Percentiles rank a stretch among this genome's conserved stretches.
Conservation (phyloP, 1,140 invertebrate genomes). For the Caenorhabditis briggsae region DNA sequence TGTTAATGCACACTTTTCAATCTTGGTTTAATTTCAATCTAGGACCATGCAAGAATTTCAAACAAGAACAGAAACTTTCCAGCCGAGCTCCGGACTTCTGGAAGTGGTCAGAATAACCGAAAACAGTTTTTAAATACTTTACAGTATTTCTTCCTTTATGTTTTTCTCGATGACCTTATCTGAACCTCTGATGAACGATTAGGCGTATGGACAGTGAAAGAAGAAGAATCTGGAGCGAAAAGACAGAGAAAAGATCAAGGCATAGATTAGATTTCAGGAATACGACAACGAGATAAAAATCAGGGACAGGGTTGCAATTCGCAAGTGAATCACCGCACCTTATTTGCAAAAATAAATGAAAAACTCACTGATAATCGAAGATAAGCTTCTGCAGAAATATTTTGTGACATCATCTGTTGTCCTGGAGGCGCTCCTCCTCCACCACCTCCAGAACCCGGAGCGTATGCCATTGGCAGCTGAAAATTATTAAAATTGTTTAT, state of each 20-base stretch:
- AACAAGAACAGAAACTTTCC: too few species aligned
- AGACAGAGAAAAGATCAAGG: background rate
- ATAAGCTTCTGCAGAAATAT: slow-evolving; percentile 10
- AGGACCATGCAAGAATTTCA: too few species aligned
- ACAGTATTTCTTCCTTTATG: too few species aligned
- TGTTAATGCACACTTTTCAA: too few species aligned
- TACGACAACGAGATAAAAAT: background rate
- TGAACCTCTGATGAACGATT: background rate
- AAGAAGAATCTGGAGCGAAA: background rate
- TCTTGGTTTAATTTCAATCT: too few species aligned
- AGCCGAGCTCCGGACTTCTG: too few species aligned
- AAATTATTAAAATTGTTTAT: background rate
- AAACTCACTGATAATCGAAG: slow-evolving; percentile 11
- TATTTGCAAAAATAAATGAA: background rate
- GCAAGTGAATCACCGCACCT: too few species aligned
- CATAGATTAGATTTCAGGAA: background rate
- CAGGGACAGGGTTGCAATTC: background rate
- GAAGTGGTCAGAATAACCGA: too few species aligned
- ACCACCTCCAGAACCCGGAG: slow-evolving; percentile 49
- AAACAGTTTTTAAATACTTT: too few species aligned
- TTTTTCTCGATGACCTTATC: too few species aligned
- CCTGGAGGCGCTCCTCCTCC: slow-evolving; percentile 34
- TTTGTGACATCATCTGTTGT: background rate
- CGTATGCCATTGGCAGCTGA: slow-evolving; percentile 44
- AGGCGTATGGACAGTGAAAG: background rate